Base-by-base conservation (phyloP, 2,888 invertebrate species). In the Dynastes tityus region DNA sequence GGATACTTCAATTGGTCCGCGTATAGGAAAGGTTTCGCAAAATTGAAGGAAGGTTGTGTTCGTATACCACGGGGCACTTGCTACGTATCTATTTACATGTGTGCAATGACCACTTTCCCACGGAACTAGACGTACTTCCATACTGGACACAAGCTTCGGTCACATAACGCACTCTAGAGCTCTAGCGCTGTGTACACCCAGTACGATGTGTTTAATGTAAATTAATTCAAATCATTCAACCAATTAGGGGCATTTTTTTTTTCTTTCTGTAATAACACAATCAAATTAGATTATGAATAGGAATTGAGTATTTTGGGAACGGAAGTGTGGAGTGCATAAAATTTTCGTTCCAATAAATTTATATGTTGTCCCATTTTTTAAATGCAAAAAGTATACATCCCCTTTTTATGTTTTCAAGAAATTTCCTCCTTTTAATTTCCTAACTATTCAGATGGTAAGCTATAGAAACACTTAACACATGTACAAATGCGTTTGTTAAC, bases 31-130 rank as follows among this genome's bases (percentile, higher is more conserved):
- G 51, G 68, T 27, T 68, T 68, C 51, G 68, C 68, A 29, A 68
- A 68, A 68, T n/a, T n/a, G n/a, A 68, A 32, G 29, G 68, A 68
- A 67, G 40, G 40, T 9, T 45, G 22, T 11, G 29, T 32, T 29
- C 5, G 13, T 13, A 68, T 22, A 22, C 27, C 49, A 68, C 65
- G 55, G 5, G 32, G 63, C 32, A 13, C 2, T 0, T 8, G 0
- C 9, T 29, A 32, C 11, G 2, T 9, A 63, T 32, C 9, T 13
- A 32, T 11, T 11, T 32, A 32, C 63, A 32, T 63, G 9, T 63
- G 55, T 22, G 22, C 68, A 51, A n/a, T 68, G 68, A 51, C 68
- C 68, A 68, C 27, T 68, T 68, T 68, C 68, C 49, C 68, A 68
- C 68, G 68, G 51, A 68, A 68, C 68, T 68, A 68, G 45, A 51